Evolutionary conservation across 2,797 vertebrate species (phyloP).

Genomic region (Phataginus tetradactyla): DNA sequence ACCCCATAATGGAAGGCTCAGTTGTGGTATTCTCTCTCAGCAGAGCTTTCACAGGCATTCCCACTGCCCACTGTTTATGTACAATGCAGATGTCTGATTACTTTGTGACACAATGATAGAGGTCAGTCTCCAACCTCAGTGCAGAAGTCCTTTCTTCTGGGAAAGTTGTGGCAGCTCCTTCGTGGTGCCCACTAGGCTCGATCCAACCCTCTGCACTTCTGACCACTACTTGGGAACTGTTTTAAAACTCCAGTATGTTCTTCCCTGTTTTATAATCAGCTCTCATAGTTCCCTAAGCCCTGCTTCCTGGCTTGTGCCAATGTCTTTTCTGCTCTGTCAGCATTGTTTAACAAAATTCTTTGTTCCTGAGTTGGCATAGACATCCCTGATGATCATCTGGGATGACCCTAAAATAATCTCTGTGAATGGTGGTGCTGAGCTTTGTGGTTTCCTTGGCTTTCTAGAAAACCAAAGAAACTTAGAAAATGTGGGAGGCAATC

Average conservation of each 20-base stretch:
- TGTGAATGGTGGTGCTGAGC: neutral
- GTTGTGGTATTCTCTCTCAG: neutral
- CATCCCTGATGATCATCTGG: neutral
- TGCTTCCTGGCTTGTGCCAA: neutral
- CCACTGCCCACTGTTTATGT: neutral
- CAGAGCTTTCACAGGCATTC: neutral
- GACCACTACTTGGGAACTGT: neutral
- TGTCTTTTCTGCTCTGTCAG: slow-evolving; percentile 55
- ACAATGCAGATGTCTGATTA: neutral
- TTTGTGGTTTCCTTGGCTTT: slow-evolving; percentile 17
- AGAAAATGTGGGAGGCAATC: neutral
- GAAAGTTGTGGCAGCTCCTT: neutral
- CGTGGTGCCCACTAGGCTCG: neutral
- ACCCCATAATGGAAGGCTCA: neutral
- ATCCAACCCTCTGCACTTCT: neutral
- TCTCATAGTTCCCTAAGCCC: neutral
- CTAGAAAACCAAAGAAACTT: slow-evolving; percentile 33
- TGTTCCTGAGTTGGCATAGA: slow-evolving; percentile 39
- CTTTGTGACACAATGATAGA: neutral
- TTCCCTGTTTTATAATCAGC: slow-evolving; percentile 25
- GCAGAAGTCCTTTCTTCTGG: neutral
- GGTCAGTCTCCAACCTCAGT: neutral
- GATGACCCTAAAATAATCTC: slow-evolving; percentile 44
- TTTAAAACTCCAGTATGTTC: neutral
- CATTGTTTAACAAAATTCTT: neutral